These are phyloP conservation scores for Clarias laeviceps DNA, from an alignment of 2,797 vertebrate species.

Conservation along the genomic window DNA sequence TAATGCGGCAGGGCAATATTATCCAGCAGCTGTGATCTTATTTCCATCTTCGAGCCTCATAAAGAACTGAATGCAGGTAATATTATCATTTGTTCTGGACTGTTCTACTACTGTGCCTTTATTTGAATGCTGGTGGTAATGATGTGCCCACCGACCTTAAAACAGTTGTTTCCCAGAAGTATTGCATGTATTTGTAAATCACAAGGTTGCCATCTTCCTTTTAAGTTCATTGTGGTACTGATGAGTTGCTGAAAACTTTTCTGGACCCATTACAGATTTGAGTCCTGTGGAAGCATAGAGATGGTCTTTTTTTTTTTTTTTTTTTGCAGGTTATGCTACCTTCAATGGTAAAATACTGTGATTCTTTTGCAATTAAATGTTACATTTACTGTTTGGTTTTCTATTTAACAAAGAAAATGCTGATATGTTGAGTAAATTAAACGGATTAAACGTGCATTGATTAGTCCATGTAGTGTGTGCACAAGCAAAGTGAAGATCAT, in stretches of 20 bases:
- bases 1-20: conserved; percentile 11
- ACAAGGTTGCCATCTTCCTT: background rate
- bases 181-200: background rate
- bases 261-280: background rate
- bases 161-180: background rate
- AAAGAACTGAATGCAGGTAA: conserved; percentile 9
- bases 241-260: background rate
- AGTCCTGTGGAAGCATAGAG: background rate
- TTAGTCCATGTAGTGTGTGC: conserved; percentile 43
- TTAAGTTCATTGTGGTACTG: background rate
- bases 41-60: background rate
- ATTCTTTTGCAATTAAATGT: background rate
- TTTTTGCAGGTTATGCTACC: background rate
- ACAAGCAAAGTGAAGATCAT: conserved; percentile 24
- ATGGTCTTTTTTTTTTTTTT: background rate
- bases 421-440: conserved; percentile 50
- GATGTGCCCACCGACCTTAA: background rate
- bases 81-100: conserved; percentile 4
- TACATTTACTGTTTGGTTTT: conserved; percentile 17
- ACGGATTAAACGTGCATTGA: conserved; percentile 53
- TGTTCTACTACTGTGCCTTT: background rate
- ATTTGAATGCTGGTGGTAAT: background rate
- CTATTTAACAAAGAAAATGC: conserved; percentile 41
- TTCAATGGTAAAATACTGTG: no score
- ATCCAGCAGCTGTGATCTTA: conserved; percentile 9